phyloP scores from a whole-genome alignment of 2,113 vertebrate species.

The Megaceryle torquata region DNA sequence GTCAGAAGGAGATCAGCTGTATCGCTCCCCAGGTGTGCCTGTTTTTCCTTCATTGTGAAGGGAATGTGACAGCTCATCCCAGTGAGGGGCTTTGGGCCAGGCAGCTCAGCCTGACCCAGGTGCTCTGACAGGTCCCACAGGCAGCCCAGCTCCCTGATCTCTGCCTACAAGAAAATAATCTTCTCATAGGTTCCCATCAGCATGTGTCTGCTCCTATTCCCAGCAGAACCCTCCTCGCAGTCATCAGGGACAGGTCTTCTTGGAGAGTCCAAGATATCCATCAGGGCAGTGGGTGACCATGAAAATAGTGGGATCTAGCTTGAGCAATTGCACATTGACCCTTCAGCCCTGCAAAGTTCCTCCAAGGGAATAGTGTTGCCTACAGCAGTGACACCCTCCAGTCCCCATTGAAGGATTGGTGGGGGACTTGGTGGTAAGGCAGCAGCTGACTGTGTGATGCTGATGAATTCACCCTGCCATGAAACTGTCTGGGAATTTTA shows the following conservation, averaged over 20 bases:
- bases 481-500: neutral
- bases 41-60: neutral
- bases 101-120: neutral
- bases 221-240: neutral
- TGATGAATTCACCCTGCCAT: neutral
- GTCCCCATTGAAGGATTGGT: accelerated
- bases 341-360: neutral
- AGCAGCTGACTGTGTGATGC: neutral
- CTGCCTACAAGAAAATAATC: neutral
- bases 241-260: neutral
- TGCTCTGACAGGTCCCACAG: accelerated
- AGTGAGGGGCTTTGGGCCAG: neutral
- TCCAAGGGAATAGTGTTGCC: neutral
- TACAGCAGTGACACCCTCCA: neutral
- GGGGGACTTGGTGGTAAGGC: neutral
- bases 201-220: neutral
- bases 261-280: neutral
- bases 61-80: neutral
- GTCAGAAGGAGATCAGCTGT: constrained; percentile 1
- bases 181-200: accelerated
- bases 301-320: neutral
- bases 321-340: neutral
- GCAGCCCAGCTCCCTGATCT: neutral
- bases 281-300: neutral
- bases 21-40: neutral